Evolutionary conservation across 2,888 invertebrate genomes (phyloP).

Genomic region (Crocallis elinguaria): DNA sequence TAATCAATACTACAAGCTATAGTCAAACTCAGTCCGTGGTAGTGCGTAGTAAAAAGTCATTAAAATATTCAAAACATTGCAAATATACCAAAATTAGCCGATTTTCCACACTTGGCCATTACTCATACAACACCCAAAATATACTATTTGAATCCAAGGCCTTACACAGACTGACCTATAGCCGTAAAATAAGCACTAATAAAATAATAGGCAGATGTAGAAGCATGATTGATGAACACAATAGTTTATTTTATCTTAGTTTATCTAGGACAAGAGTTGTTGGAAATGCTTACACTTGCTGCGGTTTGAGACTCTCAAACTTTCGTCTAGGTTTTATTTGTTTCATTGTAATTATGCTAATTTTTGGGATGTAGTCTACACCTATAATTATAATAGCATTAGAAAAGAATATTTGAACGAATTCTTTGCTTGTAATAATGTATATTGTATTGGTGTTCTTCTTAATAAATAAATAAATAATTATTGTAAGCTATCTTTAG

Average conservation of each 20-base stretch:
- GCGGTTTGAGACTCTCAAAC: slow-evolving; percentile 56
- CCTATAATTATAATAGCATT: too few species aligned
- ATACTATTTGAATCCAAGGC: slow-evolving; percentile 13
- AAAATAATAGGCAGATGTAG: slow-evolving; percentile 30
- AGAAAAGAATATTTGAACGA: too few species aligned
- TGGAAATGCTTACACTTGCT: slow-evolving; percentile 80
- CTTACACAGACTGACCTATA: slow-evolving; percentile 16
- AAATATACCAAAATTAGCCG: not conserved
- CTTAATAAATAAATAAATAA: too few species aligned
- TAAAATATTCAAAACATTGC: not conserved
- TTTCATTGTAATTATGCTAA: not conserved
- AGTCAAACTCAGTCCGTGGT: too few species aligned
- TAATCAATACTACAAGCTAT: too few species aligned
- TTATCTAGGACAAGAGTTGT: slow-evolving; percentile 70
- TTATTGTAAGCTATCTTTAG: too few species aligned
- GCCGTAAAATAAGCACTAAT: slow-evolving; percentile 28
- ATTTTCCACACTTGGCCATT: slow-evolving; percentile 12
- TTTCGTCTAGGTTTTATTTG: slow-evolving; percentile 26
- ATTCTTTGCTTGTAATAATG: too few species aligned
- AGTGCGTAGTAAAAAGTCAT: not conserved
- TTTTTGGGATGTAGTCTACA: too few species aligned
- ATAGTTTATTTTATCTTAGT: slow-evolving; percentile 59
- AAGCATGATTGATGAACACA: slow-evolving; percentile 60
- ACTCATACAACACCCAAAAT: not conserved
- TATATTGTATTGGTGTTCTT: too few species aligned